These are phyloP conservation scores for Bufo gargarizans DNA, from an alignment of 2,113 vertebrate genomes.

Conservation along the genomic window DNA sequence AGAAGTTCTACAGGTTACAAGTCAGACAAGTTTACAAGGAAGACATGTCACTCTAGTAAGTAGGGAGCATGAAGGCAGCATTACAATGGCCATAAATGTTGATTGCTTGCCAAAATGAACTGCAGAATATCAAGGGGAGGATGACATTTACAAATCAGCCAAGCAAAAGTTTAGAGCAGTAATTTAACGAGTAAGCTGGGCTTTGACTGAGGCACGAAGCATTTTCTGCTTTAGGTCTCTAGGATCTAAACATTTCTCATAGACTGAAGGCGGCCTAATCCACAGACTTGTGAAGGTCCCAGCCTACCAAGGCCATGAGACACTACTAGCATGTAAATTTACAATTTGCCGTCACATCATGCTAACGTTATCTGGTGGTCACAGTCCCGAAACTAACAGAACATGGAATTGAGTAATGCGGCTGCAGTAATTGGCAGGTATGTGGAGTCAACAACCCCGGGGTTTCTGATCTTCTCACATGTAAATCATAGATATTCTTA, in stretches of 20 bases:
- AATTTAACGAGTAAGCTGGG: neutral
- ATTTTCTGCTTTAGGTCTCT: neutral
- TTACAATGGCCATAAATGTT: neutral
- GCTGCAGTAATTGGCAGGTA: neutral
- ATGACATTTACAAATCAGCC: no score
- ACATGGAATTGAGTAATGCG: neutral
- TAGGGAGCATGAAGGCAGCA: neutral
- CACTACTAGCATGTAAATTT: neutral
- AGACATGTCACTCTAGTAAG: neutral
- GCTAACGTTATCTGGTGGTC: neutral
- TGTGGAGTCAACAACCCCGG: neutral
- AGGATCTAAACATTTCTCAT: neutral
- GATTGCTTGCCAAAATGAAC: neutral
- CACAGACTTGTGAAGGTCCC: neutral
- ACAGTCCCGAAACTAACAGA: neutral
- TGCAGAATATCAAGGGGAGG: no score
- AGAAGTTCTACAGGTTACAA: neutral
- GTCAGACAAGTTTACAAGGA: neutral
- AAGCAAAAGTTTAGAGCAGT: no score
- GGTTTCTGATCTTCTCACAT: neutral
- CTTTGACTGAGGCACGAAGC: neutral
- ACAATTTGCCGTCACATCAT: neutral
- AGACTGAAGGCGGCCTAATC: neutral
- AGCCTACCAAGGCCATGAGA: neutral
- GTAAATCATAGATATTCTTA: neutral